Evolutionary conservation across 2,888 invertebrate species (phyloP).

Genomic region (Sericinus montela): DNA sequence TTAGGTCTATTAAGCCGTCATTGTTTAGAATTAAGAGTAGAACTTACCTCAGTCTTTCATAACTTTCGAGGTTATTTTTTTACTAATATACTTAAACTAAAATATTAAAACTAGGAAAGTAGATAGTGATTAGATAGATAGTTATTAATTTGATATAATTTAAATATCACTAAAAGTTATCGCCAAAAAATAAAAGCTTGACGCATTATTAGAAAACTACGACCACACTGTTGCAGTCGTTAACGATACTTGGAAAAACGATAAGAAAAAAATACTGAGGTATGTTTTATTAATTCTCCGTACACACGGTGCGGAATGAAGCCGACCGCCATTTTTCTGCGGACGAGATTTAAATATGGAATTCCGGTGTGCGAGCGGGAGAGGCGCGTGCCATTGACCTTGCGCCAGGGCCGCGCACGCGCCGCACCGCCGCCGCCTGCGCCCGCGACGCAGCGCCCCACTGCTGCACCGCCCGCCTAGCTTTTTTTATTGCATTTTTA

Average conservation of each 20-base stretch:
- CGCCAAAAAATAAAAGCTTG: conserved; percentile 21
- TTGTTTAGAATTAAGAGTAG: no score
- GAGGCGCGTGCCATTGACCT: conserved; percentile 78
- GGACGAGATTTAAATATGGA: conserved; percentile 80
- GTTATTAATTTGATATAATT: no score
- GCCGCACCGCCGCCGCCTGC: conserved; percentile 44
- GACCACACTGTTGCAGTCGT: conserved; percentile 55
- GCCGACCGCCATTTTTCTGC: conserved; percentile 77
- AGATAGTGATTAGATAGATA: no score
- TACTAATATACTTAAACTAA: no score
- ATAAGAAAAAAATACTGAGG: conserved; percentile 57
- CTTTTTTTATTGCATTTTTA: conserved; percentile 18
- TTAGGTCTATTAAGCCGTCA: no score
- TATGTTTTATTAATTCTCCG: conserved; percentile 77
- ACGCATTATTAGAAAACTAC: conserved; percentile 46
- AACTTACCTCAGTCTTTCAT: no score
- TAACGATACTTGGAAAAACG: conserved; percentile 65
- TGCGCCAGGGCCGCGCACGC: conserved; percentile 72
- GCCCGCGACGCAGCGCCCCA: conserved; percentile 35
- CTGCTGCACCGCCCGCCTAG: conserved; percentile 26
- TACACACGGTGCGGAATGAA: conserved; percentile 71
- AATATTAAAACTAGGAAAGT: no score
- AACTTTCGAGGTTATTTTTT: no score
- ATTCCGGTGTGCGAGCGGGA: conserved; percentile 79
- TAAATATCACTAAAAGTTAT: background rate